Base-by-base conservation (phyloP, 2,888 invertebrate species). In the Plusia festucae region DNA sequence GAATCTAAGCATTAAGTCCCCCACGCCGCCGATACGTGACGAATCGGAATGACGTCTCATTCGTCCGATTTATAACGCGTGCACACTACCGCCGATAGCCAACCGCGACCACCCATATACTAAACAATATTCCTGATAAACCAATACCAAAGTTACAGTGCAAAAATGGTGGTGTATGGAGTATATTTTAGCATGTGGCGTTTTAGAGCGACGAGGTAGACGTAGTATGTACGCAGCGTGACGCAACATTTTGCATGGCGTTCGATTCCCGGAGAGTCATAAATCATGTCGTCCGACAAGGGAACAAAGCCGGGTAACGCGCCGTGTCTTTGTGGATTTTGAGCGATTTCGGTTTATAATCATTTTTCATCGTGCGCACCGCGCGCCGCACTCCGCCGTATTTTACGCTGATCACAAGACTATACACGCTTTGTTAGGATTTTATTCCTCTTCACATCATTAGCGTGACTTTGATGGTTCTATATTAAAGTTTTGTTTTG, bases 21-120 rank as follows among this genome's bases (percentile, higher is more conserved):
- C 91, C 90, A 85, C 87, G 86, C 86, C 72, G 81, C 84, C 88
- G 88, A 89, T 86, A 87, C 94, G 94, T 91, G 88, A 89, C 94
- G 92, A 94, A 94, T 94, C 88, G 88, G 83, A 85, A 88, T 92
- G 94, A 94, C 93, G 91, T 93, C 94, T 94, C 94, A 93, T 93
- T 93, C 91, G 85, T 90, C 88, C 91, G 89, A 92, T 93, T 92
- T 93, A 91, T 92, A 89, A 84, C 87, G 79, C 82, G 79, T 85
- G 82, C 89, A 86, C 77, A 89, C 84, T 82, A 80, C 73, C 60
- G 74, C 73, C 73, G 79, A 75, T 82, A 70, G 78, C 73, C 74
- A 70, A 68, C 59, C 68, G 68, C 76, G 68, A 76, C 64, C 30
- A 51, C 70, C 80, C 87, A 85, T 84, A 90, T 82, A 24, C 58